These are phyloP conservation scores for Sylvietta virens DNA, from an alignment of 2,113 vertebrate genomes.

Conservation along the genomic window DNA sequence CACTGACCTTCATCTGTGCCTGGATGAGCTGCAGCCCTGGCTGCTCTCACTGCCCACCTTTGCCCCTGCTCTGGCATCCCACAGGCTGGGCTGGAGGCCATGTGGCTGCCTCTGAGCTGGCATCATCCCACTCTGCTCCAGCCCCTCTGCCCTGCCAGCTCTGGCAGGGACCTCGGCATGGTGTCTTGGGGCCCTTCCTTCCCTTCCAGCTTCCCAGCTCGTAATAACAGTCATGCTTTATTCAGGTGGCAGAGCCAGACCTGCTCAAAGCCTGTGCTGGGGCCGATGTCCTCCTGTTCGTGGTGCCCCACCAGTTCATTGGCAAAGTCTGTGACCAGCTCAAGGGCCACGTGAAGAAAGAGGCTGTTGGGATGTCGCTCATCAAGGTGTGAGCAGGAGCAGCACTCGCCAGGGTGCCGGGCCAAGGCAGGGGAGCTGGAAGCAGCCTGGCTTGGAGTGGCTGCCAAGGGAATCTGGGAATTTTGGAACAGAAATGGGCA, in stretches of 20 bases:
- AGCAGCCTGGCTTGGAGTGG: not conserved
- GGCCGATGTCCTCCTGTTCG: constrained; percentile 89
- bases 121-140: not conserved
- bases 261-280: constrained; percentile 81
- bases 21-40: not conserved
- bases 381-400: constrained; percentile 83
- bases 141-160: not conserved
- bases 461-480: not conserved
- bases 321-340: constrained; percentile 87
- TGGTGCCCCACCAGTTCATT: constrained; percentile 96
- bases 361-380: constrained; percentile 87
- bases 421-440: not conserved
- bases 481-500: not conserved
- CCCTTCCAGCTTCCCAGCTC: not conserved
- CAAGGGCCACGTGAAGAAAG: constrained; percentile 86
- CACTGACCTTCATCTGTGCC: not conserved
- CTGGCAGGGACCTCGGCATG: rapidly evolving
- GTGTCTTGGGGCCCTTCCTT: not conserved
- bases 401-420: rapidly evolving
- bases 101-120: not conserved
- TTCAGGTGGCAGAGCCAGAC: constrained; percentile 89
- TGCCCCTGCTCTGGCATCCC: not conserved
- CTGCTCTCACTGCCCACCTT: not conserved
- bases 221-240: rapidly evolving
- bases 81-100: not conserved